Base-by-base conservation (phyloP, 2,797 vertebrate species). In the Halcyon smyrnensis region DNA sequence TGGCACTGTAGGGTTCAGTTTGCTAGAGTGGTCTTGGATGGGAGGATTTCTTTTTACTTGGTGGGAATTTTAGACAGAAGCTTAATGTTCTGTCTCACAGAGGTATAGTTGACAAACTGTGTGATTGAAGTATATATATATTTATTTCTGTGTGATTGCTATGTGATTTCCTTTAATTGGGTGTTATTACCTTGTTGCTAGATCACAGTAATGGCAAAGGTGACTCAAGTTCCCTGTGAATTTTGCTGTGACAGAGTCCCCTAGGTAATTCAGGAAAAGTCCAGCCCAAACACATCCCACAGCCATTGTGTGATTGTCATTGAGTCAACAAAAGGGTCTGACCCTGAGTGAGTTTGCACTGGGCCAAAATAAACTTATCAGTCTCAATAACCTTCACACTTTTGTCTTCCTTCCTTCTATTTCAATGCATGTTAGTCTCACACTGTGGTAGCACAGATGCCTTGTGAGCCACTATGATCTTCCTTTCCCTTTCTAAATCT, bases 311-410 rank as follows among this genome's bases (percentile, higher is more conserved):
- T 92, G 95, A 94, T 45, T 71, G 75, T 86, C 50, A 89, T 92
- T 98, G 97, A 97, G 74, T 96, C 92, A 97, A 93, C 87, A 92
- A 97, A 97, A 96, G 95, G 82, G 56, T 92, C 73, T 97, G 96
- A 97, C 93, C 75, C 91, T 89, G 95, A 96, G 48, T 97, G 76
- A 91, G 95, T 87, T 87, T 93, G n/a, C 74, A 82, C 1, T 2
- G 27, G 46, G 89, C 70, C 91, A 96, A 92, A 69, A 87, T 89
- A 96, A 97, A 95, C 84, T 94, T 97, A 96, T 81, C 39, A n/a
- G 67, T 65, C 64, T 90, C 87, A 96, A 93, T 95, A 97, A 97
- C 97, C 96, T 96, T 95, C 97, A 94, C 64, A 73, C 62, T 95
- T 95, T 91, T 84, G 82, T 94, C 78, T 95, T 95, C 94, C 70